A percentile compares a stretch with the other conserved stretches of the same genome.
These are phyloP conservation scores for Aphelocoma coerulescens DNA, from an alignment of 2,113 vertebrate genomes.

Conservation along the genomic window DNA sequence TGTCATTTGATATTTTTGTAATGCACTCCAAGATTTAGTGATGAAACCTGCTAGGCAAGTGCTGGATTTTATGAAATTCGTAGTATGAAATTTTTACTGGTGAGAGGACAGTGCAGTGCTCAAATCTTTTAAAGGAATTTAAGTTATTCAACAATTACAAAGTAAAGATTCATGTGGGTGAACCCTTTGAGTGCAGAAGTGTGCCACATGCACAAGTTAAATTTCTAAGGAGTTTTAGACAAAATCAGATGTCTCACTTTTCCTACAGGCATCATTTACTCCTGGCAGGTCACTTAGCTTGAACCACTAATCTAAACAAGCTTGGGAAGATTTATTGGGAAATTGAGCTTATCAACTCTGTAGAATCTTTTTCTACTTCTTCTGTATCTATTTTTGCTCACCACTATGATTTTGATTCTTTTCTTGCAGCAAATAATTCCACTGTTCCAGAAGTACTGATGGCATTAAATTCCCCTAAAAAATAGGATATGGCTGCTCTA, in stretches of 20 bases:
- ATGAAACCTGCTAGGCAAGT: neutral
- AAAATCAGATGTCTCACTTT: neutral
- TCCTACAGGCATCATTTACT: neutral
- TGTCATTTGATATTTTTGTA: neutral
- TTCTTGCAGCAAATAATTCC: neutral
- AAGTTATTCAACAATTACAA: neutral
- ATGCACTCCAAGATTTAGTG: neutral
- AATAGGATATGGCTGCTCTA: neutral
- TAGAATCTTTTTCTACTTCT: neutral
- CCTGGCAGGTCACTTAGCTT: neutral
- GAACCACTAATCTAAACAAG: neutral
- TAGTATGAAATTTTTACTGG: neutral
- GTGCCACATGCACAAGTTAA: neutral
- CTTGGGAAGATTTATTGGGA: neutral
- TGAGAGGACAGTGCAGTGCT: neutral
- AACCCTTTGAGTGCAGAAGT: neutral
- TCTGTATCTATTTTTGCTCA: slow-evolving; percentile 1
- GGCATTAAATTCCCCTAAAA: neutral
- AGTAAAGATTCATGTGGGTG: neutral
- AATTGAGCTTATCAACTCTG: neutral
- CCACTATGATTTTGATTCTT: neutral
- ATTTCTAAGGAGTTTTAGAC: neutral
- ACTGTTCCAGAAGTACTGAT: neutral
- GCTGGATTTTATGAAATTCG: neutral
- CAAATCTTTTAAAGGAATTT: neutral